Percentiles rank a stretch among this genome's conserved stretches.
These are phyloP conservation scores for Labeo calbasu DNA, from an alignment of 2,797 vertebrate species.

Conservation along the genomic window DNA sequence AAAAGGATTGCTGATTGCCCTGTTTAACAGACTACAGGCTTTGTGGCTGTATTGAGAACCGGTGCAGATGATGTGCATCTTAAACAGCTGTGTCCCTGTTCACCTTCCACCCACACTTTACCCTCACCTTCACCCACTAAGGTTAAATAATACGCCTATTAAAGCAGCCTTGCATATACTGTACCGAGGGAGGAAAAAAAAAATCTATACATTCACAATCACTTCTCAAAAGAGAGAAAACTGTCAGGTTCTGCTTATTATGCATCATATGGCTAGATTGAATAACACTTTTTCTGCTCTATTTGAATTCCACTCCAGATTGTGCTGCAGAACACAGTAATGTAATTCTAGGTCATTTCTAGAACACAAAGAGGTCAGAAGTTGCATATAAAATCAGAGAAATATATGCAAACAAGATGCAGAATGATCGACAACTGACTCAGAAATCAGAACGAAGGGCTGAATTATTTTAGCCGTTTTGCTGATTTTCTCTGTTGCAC, in stretches of 20 bases:
- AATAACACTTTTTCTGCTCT: neutral
- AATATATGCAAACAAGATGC: neutral
- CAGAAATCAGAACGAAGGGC: neutral
- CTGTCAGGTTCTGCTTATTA: neutral
- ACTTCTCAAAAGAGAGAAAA: neutral
- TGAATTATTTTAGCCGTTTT: neutral
- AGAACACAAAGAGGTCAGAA: neutral
- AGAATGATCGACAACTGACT: neutral
- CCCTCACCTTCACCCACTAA: neutral
- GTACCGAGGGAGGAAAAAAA: neutral
- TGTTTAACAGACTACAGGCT: neutral
- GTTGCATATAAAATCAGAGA: neutral
- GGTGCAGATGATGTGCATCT: conserved; percentile 6
- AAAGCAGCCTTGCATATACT: conserved; percentile 5
- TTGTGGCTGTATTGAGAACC: neutral
- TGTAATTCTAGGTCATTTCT: neutral
- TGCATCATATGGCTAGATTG: neutral
- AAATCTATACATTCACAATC: neutral
- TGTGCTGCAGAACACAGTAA: neutral
- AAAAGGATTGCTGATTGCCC: neutral
- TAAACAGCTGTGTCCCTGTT: neutral
- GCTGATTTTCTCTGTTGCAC: neutral
- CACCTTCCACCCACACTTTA: conserved; percentile 4
- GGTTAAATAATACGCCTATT: conserved; percentile 25
- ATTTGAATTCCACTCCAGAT: neutral